phyloP scores from a whole-genome alignment of 2,113 vertebrate genomes.

The Brachyhypopomus gauderio region DNA sequence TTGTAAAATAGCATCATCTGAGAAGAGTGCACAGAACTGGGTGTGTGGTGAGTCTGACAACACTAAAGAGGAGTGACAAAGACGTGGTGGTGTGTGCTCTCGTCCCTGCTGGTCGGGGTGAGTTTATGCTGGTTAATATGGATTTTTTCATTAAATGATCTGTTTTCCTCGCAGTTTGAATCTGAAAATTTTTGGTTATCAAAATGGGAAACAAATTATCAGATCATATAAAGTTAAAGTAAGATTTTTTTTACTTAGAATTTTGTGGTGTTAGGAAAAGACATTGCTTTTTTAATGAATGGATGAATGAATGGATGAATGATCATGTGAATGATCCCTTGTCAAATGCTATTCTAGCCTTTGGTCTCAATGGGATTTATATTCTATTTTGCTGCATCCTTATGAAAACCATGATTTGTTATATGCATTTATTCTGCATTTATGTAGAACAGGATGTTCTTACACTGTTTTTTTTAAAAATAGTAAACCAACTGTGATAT shows the following conservation, averaged over 20 bases:
- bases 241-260: not conserved
- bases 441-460: no score
- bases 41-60: conserved; percentile 45
- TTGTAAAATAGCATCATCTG: conserved; percentile 53
- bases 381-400: not conserved
- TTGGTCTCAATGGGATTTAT: not conserved
- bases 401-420: not conserved
- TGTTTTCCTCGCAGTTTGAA: not conserved
- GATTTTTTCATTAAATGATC: not conserved
- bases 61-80: conserved; percentile 58
- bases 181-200: not conserved
- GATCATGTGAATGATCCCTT: no score
- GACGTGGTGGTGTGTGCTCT: conserved; percentile 61
- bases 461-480: not conserved
- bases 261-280: not conserved
- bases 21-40: conserved; percentile 45
- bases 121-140: conserved; percentile 54
- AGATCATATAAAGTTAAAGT: not conserved
- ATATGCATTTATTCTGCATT: not conserved
- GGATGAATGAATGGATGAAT: conserved; percentile 1
- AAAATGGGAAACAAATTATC: not conserved
- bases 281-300: not conserved
- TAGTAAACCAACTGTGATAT: not conserved
- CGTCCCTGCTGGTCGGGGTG: conserved; percentile 84
- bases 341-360: not conserved